These are phyloP conservation scores for Ladona fulva DNA, from an alignment of 1,140 invertebrate genomes.

Conservation along the genomic window DNA sequence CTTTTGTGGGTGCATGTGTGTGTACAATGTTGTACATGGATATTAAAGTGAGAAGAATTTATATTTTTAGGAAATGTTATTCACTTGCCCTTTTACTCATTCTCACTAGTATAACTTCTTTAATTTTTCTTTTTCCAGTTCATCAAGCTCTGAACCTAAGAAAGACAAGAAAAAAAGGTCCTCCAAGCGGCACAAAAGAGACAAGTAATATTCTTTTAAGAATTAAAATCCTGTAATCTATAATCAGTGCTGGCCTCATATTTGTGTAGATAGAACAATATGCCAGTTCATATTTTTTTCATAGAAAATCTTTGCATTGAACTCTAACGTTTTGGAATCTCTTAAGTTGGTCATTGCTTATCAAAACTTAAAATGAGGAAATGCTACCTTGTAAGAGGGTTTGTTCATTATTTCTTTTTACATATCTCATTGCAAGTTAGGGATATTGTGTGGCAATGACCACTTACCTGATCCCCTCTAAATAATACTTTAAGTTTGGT, in stretches of 20 bases:
- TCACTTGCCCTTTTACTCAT: background rate
- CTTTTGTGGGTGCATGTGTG: no score
- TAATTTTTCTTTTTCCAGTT: background rate
- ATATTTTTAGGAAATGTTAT: background rate
- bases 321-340: background rate
- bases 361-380: background rate
- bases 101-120: background rate
- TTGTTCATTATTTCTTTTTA: no score
- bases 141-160: background rate
- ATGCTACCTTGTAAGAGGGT: no score
- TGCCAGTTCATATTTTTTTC: background rate
- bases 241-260: background rate
- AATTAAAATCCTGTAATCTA: background rate
- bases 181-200: background rate
- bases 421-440: background rate
- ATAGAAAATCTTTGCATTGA: background rate
- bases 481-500: slow-evolving; percentile 3
- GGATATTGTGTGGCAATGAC: background rate
- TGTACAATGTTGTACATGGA: background rate
- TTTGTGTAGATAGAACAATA: background rate
- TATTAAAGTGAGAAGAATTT: background rate
- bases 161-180: background rate
- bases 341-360: background rate
- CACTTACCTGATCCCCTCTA: slow-evolving; percentile 1
- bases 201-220: background rate